phyloP scores from a whole-genome alignment of 2,888 invertebrate genomes.

The Lochmaea crataegi region DNA sequence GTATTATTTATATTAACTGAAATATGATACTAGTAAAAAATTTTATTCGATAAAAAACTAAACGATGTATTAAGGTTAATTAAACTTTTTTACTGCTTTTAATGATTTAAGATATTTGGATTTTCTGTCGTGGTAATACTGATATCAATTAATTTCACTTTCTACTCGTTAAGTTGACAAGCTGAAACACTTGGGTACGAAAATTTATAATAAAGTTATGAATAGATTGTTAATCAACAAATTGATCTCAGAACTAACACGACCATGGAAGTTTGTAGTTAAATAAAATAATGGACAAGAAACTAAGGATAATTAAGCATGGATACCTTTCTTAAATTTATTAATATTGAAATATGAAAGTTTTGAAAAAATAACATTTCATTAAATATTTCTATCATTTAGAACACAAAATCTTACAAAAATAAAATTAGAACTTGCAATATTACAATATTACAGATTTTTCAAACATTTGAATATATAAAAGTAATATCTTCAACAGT shows the following conservation, averaged over 20 bases:
- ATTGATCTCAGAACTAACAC: conserved; percentile 18
- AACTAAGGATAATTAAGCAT: too few relatives aligned
- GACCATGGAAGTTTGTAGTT: not conserved
- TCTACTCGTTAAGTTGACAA: conserved; percentile 25
- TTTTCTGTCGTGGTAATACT: conserved; percentile 17
- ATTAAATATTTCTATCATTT: too few relatives aligned
- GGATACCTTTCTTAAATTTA: too few relatives aligned
- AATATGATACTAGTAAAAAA: conserved; percentile 4
- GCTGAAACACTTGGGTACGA: conserved; percentile 5
- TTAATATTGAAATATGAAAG: too few relatives aligned
- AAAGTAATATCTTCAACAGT: too few relatives aligned
- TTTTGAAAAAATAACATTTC: too few relatives aligned
- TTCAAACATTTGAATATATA: too few relatives aligned
- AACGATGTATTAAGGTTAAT: conserved; percentile 22
- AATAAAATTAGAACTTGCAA: too few relatives aligned
- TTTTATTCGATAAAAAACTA: conserved; percentile 10
- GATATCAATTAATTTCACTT: conserved; percentile 24
- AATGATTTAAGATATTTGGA: conserved; percentile 17
- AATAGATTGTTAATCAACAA: conserved; percentile 10
- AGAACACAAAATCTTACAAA: too few relatives aligned
- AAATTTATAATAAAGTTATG: conserved; percentile 16
- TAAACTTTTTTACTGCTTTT: conserved; percentile 21
- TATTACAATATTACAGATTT: too few relatives aligned
- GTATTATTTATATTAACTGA: conserved; percentile 6
- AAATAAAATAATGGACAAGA: too few relatives aligned